These are phyloP conservation scores for Manacus vitellinus DNA, from an alignment of 2,113 vertebrate species.

Conservation along the genomic window DNA sequence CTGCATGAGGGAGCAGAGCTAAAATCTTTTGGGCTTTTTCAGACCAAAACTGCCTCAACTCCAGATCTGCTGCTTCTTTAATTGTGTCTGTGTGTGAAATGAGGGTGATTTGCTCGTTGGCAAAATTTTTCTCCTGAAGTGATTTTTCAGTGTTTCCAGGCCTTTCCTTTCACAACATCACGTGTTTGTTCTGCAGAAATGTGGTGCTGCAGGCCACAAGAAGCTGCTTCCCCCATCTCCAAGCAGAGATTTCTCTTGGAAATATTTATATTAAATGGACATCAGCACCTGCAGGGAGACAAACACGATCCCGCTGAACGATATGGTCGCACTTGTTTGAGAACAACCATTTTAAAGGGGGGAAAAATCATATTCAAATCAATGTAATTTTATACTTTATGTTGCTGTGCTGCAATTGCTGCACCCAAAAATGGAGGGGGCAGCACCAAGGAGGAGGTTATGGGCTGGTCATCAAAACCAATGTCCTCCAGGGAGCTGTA, in stretches of 20 bases:
- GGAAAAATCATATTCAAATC: not conserved
- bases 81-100: not conserved
- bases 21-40: not conserved
- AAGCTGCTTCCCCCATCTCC: not conserved
- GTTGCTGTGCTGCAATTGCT: not conserved
- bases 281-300: not conserved
- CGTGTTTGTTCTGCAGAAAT: accelerated
- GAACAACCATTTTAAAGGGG: not conserved
- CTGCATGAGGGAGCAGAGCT: not conserved
- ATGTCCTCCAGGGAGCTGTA: accelerated
- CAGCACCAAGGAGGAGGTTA: not conserved
- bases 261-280: not conserved
- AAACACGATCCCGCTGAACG: accelerated
- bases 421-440: not conserved
- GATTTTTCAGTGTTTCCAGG: not conserved
- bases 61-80: not conserved
- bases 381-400: not conserved
- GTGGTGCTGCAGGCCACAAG: not conserved
- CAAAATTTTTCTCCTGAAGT: not conserved
- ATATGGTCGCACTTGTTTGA: not conserved
- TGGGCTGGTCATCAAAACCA: not conserved
- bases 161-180: not conserved
- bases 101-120: accelerated
- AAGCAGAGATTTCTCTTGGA: not conserved
- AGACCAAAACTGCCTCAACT: not conserved